Evolutionary conservation across 35 echinoderm and acorn worm genomes (phyloP), one percentile per base, ranked within the genome.

Genomic region (Stichopus chloronotus): DNA sequence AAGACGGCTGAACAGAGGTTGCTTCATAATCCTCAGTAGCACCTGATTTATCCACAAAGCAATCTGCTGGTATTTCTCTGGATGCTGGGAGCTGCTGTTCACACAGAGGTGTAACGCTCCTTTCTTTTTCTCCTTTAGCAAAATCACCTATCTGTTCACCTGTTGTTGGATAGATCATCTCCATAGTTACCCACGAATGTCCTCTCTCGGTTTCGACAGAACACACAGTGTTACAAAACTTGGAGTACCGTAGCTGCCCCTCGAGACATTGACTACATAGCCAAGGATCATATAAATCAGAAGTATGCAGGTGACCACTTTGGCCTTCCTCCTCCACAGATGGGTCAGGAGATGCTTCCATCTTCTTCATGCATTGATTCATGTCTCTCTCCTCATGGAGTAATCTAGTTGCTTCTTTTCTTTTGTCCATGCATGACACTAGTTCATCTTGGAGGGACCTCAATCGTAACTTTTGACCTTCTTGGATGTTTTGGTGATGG

Each of bases 381-480:
- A 74, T 21, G 5, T 71, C 87, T 25, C 52, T 72, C 25, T 89
- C 87, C 71, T 89, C 87, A n/a, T 72, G 87, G 52, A 54, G 53
- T 55, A 59, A 23, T 79, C 59, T 86, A 21, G 81, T 16, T 25
- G 54, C 16, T 54, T 72, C 83, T 83, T 92, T 94, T 16, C 78
- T 61, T 80, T 92, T 94, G 19, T 84, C 90, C 76, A 96, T 88
- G 78, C 95, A 96, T 53, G 93, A 79, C 12, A 96, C 88, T 83
- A 96, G 53, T 52, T 96, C 93, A 82, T 96, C 93, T 53, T 96
- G 95, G 56, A 96, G 95, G 20, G 93, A 88, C 13, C 93, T 53
- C 23, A 96, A 87, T 68, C 95, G 79, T 25, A 84, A 84, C 7
- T 92, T 92, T 63, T 96, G 95, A 65, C 95, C 93, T 22, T 87